Evolutionary conservation across 2,888 invertebrate species (phyloP).

Genomic region (Tipula confusa): DNA sequence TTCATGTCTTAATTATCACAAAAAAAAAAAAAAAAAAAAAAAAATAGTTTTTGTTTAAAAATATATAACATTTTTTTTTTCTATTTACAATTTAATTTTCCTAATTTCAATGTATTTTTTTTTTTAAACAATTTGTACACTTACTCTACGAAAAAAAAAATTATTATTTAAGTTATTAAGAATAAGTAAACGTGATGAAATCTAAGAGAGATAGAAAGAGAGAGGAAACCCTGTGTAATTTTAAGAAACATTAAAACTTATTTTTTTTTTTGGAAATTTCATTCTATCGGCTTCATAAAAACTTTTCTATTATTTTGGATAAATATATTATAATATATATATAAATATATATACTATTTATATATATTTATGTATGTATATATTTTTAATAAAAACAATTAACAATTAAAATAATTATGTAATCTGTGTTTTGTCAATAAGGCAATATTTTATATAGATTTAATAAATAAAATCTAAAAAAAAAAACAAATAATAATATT

Average conservation of each 20-base stretch:
- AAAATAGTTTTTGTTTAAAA: slow-evolving; percentile 25
- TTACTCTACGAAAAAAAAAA: background rate
- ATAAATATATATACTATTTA: background rate
- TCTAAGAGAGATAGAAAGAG: background rate
- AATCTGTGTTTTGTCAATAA: slow-evolving; percentile 20
- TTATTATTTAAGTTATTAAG: background rate
- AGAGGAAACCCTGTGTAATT: background rate
- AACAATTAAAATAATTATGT: slow-evolving; percentile 20
- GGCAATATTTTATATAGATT: slow-evolving; percentile 27
- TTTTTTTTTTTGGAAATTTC: slow-evolving; percentile 3
- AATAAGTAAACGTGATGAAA: background rate
- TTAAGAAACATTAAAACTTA: background rate
- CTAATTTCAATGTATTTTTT: background rate
- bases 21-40: background rate
- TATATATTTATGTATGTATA: no score
- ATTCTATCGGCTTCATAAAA: slow-evolving; percentile 20
- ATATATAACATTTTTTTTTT: background rate
- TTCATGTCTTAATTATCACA: slow-evolving; percentile 25
- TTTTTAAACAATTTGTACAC: background rate
- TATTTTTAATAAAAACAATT: slow-evolving; percentile 25
- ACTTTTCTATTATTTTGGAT: slow-evolving; percentile 14
- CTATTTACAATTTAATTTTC: slow-evolving; percentile 4
- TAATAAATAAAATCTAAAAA: slow-evolving; percentile 28
- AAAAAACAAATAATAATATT: slow-evolving; percentile 12
- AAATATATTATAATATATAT: background rate